Base-by-base conservation (phyloP, 2,113 vertebrate genomes). In the Oreochromis niloticus region DNA sequence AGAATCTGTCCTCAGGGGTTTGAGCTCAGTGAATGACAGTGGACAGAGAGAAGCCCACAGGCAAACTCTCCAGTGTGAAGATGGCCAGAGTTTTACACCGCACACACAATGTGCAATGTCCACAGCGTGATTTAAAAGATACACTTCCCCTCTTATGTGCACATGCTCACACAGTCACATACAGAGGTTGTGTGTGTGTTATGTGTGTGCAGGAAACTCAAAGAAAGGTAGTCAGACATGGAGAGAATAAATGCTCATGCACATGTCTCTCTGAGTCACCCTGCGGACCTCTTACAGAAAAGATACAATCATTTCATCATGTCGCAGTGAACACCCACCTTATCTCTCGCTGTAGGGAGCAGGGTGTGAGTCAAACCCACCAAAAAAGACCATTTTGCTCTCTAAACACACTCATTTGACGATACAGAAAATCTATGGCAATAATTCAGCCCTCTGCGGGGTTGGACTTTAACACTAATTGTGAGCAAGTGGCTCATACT, bases 261-360 rank as follows among this genome's bases (percentile, higher is more conserved):
- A 78, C 73, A 54, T 57, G 85, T 88, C 84, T 92, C 86, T 89
- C 80, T 75, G 86, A 88, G 75, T 90, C 92, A 90, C 85, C 88
- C 87, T 48, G 66, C 36, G 4, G 90, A 91, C 85, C 87, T 92
- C 88, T 93, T 91, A 88, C 90, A 88, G 63, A 89, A 85, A 82
- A 90, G 87, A 93, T 81, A 88, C 66, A 84, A 93, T 93, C 91
- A 83, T 93, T 93, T 94, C 93, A 95, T 95, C 93, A 90, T 80
- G 85, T 91, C 83, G 6, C 83, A 57, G 55, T 22, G 55, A 92
- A 87, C 90, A 93, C 79, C 78, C 55, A 71, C 85, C 85, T 91
- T 89, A 91, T 91, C 91, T 89, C 16, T 55, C 13, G 79, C 85
- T 87, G 82, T 66, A 78, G 84, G 90, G 88, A 92, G 66, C 79